Evolutionary conservation across 1,140 invertebrate species (phyloP).

Genomic region (Hestina assimilis): DNA sequence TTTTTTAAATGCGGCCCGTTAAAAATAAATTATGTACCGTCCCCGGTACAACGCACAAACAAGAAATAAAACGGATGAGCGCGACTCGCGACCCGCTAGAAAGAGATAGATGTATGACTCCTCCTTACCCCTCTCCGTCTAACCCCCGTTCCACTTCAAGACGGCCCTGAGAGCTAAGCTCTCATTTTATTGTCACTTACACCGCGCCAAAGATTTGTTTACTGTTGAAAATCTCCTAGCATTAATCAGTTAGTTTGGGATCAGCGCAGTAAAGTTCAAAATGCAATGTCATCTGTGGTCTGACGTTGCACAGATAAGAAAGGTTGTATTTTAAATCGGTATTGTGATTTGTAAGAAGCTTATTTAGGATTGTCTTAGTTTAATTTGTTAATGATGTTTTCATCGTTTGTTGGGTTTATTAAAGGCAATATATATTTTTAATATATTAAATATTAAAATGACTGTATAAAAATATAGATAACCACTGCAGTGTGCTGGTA

Average conservation of each 20-base stretch:
- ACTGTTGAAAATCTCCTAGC: conserved; percentile 40
- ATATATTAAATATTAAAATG: too few relatives aligned
- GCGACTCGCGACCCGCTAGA: conserved; percentile 47
- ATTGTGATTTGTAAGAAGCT: conserved; percentile 56
- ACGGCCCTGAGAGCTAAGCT: conserved; percentile 72
- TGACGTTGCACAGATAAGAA: conserved; percentile 24
- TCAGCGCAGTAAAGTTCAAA: conserved; percentile 33
- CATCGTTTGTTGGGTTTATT: conserved; percentile 17
- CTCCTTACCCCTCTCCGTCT: conserved; percentile 33
- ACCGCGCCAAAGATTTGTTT: conserved; percentile 68
- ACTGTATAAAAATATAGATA: too few relatives aligned
- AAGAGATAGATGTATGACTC: conserved; percentile 41
- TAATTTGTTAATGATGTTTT: conserved; percentile 52
- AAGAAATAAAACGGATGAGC: conserved; percentile 70
- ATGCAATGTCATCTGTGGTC: conserved; percentile 1
- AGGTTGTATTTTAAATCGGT: conserved; percentile 50
- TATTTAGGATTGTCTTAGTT: conserved; percentile 56
- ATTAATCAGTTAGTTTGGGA: conserved; percentile 28
- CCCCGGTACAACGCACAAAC: conserved; percentile 65
- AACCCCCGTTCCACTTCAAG: conserved; percentile 62
- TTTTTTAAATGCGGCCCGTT: conserved; percentile 74
- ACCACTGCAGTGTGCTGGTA: too few relatives aligned
- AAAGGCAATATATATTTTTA: too few relatives aligned
- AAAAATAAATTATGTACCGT: conserved; percentile 76
- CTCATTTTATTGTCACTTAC: conserved; percentile 76